A percentile compares a stretch with the other conserved stretches of the same genome.
Evolutionary conservation across 1,140 invertebrate species (phyloP).

Genomic region (Pseudoatta argentina): DNA sequence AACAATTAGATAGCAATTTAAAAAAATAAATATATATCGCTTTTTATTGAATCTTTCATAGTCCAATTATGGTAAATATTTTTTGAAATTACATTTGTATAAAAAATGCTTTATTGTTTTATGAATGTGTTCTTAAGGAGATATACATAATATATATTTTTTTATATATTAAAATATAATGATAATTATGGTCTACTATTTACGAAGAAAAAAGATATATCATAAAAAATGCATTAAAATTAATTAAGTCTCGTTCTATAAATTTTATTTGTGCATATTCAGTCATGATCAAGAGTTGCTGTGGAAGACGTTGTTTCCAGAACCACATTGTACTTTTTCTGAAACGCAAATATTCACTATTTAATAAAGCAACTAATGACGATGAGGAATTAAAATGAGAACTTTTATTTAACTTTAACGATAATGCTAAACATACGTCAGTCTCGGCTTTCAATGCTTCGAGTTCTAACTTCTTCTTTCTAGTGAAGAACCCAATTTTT

Average conservation of each 20-base stretch:
- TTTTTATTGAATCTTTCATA: constrained; percentile 10
- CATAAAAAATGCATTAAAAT: constrained; percentile 28
- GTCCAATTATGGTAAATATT: constrained; percentile 25
- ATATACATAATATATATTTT: neutral
- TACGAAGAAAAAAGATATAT: constrained; percentile 47
- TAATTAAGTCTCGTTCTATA: neutral
- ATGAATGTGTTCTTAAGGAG: constrained; percentile 44
- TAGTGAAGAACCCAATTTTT: constrained; percentile 84
- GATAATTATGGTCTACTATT: constrained; percentile 40
- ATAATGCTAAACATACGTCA: constrained; percentile 53
- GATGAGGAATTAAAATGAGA: neutral
- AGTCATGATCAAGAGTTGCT: constrained; percentile 56
- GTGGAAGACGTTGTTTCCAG: constrained; percentile 61
- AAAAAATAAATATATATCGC: neutral
- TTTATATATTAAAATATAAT: constrained; percentile 34
- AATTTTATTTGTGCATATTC: neutral
- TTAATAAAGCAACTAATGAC: constrained; percentile 31
- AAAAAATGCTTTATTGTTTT: constrained; percentile 51
- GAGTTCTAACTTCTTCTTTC: constrained; percentile 80
- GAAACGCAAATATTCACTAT: constrained; percentile 13
- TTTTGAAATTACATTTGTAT: constrained; percentile 74
- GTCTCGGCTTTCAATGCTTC: constrained; percentile 75
- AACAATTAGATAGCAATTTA: neutral
- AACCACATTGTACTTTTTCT: constrained; percentile 45
- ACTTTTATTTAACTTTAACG: neutral